Evolutionary conservation across 2,888 invertebrate genomes (phyloP).

Genomic region (Frankliniella fusca): DNA sequence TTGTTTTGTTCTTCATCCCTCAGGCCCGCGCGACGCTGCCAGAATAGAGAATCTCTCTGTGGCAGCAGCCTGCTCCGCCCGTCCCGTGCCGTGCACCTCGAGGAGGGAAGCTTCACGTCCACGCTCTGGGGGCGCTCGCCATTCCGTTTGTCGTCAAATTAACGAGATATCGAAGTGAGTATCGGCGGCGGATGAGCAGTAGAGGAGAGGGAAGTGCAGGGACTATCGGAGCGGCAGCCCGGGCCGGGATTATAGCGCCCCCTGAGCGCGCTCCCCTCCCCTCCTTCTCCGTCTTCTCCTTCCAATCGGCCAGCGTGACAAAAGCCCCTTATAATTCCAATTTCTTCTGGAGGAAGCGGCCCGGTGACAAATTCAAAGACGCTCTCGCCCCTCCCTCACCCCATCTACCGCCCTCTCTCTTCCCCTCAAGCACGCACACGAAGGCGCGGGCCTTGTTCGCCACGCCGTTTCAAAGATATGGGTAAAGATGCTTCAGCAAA

Average conservation of each 20-base stretch:
- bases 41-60: too few relatives aligned
- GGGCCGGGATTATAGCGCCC: neutral
- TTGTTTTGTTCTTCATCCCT: too few relatives aligned
- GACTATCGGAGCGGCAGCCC: neutral
- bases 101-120: too few relatives aligned
- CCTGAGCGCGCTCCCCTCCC: neutral
- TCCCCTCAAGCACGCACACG: neutral
- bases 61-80: too few relatives aligned
- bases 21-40: too few relatives aligned
- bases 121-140: too few relatives aligned
- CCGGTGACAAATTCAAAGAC: neutral
- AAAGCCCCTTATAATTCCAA: neutral
- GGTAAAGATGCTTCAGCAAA: conserved; percentile 13
- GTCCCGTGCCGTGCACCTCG: too few relatives aligned
- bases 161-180: too few relatives aligned
- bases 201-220: too few relatives aligned
- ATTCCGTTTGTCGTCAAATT: too few relatives aligned
- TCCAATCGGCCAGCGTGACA: neutral
- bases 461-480: neutral
- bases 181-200: too few relatives aligned
- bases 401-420: neutral
- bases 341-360: neutral
- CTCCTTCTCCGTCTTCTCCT: neutral
- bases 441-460: neutral
- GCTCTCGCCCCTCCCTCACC: neutral